These are phyloP conservation scores for Holothuria glaberrima DNA, from an alignment of 35 echinoderm and acorn worm species.

Conservation along the genomic window DNA sequence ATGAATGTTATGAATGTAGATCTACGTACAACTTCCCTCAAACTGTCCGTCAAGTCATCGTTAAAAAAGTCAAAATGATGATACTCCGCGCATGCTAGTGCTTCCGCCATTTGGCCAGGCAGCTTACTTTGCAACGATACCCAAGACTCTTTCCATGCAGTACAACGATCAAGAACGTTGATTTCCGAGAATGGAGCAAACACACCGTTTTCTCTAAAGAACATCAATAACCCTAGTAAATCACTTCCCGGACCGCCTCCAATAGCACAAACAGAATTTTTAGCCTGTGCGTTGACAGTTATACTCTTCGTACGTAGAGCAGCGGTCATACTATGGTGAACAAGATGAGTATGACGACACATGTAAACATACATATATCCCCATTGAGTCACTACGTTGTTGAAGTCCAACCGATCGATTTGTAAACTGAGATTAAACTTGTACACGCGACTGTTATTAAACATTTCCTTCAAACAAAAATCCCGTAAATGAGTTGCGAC, in stretches of 20 bases:
- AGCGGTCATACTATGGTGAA: slow-evolving; percentile 4
- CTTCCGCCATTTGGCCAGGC: not conserved
- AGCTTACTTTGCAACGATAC: not conserved
- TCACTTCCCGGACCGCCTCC: slow-evolving; percentile 36
- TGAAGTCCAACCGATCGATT: slow-evolving; percentile 24
- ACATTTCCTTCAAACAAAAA: slow-evolving; percentile 33
- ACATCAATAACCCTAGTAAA: slow-evolving; percentile 18
- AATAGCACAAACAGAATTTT: slow-evolving; percentile 15
- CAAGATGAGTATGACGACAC: slow-evolving; percentile 44
- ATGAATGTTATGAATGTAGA: slow-evolving; percentile 37
- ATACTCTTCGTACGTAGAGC: not conserved
- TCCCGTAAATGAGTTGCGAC: not conserved
- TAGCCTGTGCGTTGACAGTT: not conserved
- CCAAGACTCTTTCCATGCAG: slow-evolving; percentile 43
- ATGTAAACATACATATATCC: slow-evolving; percentile 43
- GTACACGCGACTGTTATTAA: slow-evolving; percentile 27
- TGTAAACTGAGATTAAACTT: slow-evolving; percentile 25
- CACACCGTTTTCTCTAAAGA: slow-evolving; percentile 20
- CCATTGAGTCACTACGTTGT: slow-evolving; percentile 46
- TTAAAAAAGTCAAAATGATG: slow-evolving; percentile 44
- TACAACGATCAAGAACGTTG: slow-evolving; percentile 23
- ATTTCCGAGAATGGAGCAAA: slow-evolving; percentile 35
- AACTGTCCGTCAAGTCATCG: slow-evolving; percentile 10
- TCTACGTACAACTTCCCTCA: not conserved
- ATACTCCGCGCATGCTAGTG: not conserved